Base-by-base conservation (phyloP, 2,113 vertebrate genomes). In the Otocyon megalotis region DNA sequence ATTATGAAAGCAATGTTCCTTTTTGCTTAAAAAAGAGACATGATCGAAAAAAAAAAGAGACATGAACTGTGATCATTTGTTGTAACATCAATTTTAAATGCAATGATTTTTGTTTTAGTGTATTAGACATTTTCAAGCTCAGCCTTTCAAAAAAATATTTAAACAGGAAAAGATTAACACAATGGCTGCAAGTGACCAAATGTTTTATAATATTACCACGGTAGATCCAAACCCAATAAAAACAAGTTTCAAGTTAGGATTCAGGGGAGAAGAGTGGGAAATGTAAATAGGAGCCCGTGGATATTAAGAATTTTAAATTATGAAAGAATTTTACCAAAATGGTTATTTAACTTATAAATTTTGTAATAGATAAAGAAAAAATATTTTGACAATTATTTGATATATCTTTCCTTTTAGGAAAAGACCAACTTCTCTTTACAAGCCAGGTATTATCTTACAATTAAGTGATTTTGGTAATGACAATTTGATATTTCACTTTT, bases 401-500 rank as follows among this genome's bases (percentile, higher is more conserved):
- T 87, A 94, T 63, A 71, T 96, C 65, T 93, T 97, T 93, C 88
- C 83, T 90, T 77, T 97, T 90, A 53, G 85, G 80, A 87, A 86
- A 97, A 96, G 69, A 65, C 30, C 89, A 93, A 93, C 79, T 95
- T 96, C 71, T 98, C 87, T 98, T 95, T 97, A 90, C 26, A 94
- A 93, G 24, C 7, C 30, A 88, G 93, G 93, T 97, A 77, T 84
- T 96, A 93, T 88, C 20, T 56, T 95, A 87, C 69, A 81, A 95
- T 97, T 88, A 56, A 94, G 56, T 97, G 80, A 94, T 93, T 92
- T 82, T 2, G 32, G 14, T 53, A 90, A 82, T 86, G 94, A 92
- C 19, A 90, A 79, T 76, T 77, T 96, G 91, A 35, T 63, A 74
- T 97, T 97, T 97, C 90, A 97, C 98, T 98, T 98, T 94, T 99